Conservation (phyloP, 2,797 vertebrate species). For the Moxostoma hubbsi region DNA sequence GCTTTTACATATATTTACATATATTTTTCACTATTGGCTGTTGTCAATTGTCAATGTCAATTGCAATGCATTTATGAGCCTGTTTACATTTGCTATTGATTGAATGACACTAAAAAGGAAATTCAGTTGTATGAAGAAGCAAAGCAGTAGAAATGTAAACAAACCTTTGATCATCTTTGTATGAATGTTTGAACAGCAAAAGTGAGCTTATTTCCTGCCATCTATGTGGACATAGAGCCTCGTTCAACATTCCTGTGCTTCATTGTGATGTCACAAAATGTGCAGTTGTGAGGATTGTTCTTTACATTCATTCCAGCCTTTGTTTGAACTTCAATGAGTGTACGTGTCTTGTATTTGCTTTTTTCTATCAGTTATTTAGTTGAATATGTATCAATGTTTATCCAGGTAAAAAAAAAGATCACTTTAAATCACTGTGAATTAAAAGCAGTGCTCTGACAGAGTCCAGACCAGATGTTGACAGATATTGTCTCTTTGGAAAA, state of each 20-base stretch:
- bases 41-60: background rate
- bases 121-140: background rate
- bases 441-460: no score
- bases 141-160: background rate
- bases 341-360: no score
- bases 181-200: conserved; percentile 4
- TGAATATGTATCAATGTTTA: no score
- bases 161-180: conserved; percentile 1
- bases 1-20: background rate
- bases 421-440: no score
- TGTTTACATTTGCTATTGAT: background rate
- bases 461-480: no score
- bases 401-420: no score
- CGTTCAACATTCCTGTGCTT: background rate
- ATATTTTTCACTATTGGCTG: conserved; percentile 1
- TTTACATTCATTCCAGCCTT: background rate
- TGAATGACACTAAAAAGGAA: background rate
- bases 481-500: no score
- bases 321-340: no score
- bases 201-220: background rate
- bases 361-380: no score
- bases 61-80: background rate
- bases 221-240: background rate
- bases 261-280: background rate
- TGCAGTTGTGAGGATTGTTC: background rate